Base-by-base conservation (phyloP, 2,888 invertebrate species). In the Phaedon cochleariae region DNA sequence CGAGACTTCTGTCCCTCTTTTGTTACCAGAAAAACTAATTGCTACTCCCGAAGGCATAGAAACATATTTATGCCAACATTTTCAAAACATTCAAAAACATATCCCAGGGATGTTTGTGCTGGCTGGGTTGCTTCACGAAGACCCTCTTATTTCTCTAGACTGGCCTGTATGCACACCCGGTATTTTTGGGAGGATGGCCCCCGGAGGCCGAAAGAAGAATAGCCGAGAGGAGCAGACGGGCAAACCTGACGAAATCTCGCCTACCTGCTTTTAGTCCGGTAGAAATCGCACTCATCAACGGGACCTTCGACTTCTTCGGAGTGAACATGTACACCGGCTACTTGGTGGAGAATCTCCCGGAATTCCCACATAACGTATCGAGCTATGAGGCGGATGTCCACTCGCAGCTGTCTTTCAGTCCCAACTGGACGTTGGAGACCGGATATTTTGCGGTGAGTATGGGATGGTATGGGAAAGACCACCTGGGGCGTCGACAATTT, bases 301-400 rank as follows among this genome's bases (percentile, higher is more conserved):
- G 64, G 2, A 41, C 64, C 1, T 62, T 26, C 41, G 72, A 72
- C 51, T 72, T 71, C 51, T 17, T 71, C 9, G 69, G 65, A n/a
- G 18, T 61, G 17, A 72, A 62, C 53, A 65, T 61, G 10, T 66
- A 66, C 59, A 70, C 68, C 21, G 68, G 58, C n/a, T 67, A 52
- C 48, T 45, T 66, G n/a, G 61, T 71, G 1, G 61, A 62, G 34
- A 55, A 66, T 48, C 41, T 49, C 17, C 59, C 54, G 10, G 64
- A 61, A 45, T 41, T 22, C n/a, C n/a, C 10, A 1, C 18, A 3
- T 1, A 41, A 15, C 6, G 12, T 15, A 15, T 41, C 41, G 15
- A 41, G 41, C 15, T 41, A 41, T 15, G 41, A 41, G 6, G 41
- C 41, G 2, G 41, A 41, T 6, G 41, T 41, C 6, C 41, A 15